phyloP scores from a whole-genome alignment of 2,888 invertebrate species.

The Oxytorus armatus region DNA sequence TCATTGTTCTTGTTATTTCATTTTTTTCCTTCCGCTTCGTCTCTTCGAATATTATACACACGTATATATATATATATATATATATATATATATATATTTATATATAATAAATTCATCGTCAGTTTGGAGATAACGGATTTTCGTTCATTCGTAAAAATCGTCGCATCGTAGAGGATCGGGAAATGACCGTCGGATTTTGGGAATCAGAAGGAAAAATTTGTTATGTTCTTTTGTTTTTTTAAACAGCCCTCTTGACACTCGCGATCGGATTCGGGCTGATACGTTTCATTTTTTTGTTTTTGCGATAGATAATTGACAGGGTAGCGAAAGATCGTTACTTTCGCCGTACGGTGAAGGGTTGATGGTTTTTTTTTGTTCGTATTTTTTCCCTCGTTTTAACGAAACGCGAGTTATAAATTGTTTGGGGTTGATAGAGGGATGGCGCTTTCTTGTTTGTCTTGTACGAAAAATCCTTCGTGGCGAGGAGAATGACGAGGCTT shows the following conservation, averaged over 20 bases:
- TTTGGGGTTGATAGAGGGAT: too few species aligned
- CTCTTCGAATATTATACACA: slow-evolving; percentile 1
- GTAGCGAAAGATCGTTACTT: slow-evolving; percentile 38
- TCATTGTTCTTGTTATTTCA: slow-evolving; percentile 14
- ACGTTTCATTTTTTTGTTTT: neutral
- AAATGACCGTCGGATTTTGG: slow-evolving; percentile 5
- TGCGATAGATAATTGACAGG: slow-evolving; percentile 63
- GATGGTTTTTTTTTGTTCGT: neutral
- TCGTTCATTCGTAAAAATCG: slow-evolving; percentile 19
- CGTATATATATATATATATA: too few species aligned
- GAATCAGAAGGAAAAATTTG: neutral
- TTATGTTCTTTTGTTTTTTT: slow-evolving; percentile 36
- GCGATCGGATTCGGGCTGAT: neutral
- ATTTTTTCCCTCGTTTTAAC: slow-evolving; percentile 23
- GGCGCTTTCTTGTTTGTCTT: slow-evolving; percentile 1
- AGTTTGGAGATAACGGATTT: slow-evolving; percentile 1
- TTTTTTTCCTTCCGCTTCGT: neutral
- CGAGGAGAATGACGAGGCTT: slow-evolving; percentile 69
- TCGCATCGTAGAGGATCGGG: slow-evolving; percentile 14
- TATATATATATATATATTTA: neutral
- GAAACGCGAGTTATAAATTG: slow-evolving; percentile 19
- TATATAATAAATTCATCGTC: neutral
- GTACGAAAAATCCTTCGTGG: slow-evolving; percentile 16
- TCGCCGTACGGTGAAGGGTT: neutral
- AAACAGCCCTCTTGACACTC: neutral